These are phyloP conservation scores for Plagodis pulveraria DNA, from an alignment of 2,888 invertebrate species.

Conservation along the genomic window DNA sequence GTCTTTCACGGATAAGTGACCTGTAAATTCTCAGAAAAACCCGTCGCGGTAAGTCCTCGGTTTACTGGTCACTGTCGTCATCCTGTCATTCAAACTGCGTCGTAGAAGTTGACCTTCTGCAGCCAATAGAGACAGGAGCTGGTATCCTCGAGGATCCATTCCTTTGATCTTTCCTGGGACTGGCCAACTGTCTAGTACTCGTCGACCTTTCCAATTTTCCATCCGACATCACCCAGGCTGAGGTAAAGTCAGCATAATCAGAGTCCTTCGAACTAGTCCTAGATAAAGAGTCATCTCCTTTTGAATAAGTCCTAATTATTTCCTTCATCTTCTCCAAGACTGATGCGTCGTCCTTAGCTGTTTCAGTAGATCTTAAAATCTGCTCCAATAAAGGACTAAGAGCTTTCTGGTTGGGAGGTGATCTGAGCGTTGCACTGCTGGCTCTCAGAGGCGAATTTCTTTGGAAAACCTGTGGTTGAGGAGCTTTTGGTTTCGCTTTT, in stretches of 20 bases:
- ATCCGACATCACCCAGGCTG: conserved; percentile 90
- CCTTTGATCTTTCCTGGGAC: conserved; percentile 76
- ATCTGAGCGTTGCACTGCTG: conserved; percentile 76
- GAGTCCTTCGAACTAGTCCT: conserved; percentile 83
- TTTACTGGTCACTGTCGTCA: conserved; percentile 44
- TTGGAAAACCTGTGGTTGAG: conserved; percentile 74
- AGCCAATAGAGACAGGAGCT: conserved; percentile 74
- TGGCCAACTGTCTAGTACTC: conserved; percentile 80
- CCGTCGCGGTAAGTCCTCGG: conserved; percentile 37
- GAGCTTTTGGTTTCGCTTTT: conserved; percentile 66
- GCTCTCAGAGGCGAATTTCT: conserved; percentile 80
- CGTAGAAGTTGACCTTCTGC: conserved; percentile 76
- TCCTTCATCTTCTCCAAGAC: conserved; percentile 91
- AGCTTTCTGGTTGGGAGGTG: conserved; percentile 86
- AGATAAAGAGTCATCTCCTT: conserved; percentile 75
- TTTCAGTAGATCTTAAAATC: conserved; percentile 89
- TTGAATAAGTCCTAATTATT: conserved; percentile 78
- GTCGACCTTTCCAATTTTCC: conserved; percentile 87
- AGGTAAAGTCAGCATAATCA: conserved; percentile 88
- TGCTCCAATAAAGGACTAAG: conserved; percentile 89
- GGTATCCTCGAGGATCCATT: conserved; percentile 76
- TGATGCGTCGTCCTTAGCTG: conserved; percentile 89
- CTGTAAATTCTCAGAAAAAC: conserved; percentile 22
- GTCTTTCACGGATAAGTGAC: conserved; percentile 5
- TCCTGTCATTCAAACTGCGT: conserved; percentile 76